phyloP scores from a whole-genome alignment of 2,797 vertebrate genomes.

The Decapterus maruadsi region DNA sequence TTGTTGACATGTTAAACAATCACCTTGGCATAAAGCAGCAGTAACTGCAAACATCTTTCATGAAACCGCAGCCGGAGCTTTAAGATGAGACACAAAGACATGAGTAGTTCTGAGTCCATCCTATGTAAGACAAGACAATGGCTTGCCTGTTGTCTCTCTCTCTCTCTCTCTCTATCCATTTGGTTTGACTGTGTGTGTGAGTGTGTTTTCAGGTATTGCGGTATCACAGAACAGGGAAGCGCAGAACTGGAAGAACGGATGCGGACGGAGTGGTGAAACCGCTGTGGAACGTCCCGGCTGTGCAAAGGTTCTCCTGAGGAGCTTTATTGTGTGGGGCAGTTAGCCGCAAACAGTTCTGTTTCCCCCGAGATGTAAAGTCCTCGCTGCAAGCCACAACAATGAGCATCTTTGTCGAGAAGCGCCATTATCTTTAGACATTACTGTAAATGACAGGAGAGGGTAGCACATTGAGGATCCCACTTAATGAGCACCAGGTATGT shows the following conservation, averaged over 20 bases:
- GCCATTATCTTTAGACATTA: conserved; percentile 63
- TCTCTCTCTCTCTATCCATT: conserved; percentile 27
- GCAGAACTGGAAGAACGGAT: conserved; percentile 61
- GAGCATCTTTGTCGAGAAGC: conserved; percentile 75
- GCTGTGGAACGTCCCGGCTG: conserved; percentile 58
- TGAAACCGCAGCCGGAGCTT: conserved; percentile 54
- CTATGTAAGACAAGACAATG: conserved; percentile 72
- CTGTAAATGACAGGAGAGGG: conserved; percentile 61
- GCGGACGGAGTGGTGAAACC: conserved; percentile 72
- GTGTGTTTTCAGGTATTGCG: conserved; percentile 41
- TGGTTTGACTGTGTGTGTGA: conserved; percentile 15
- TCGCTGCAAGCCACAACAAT: conserved; percentile 74
- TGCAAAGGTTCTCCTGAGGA: conserved; percentile 65
- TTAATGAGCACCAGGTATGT: conserved; percentile 74
- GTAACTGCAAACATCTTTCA: conserved; percentile 33
- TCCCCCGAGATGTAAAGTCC: conserved; percentile 63
- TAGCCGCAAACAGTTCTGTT: conserved; percentile 74
- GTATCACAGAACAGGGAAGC: conserved; percentile 49
- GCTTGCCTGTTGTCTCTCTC: conserved; percentile 67
- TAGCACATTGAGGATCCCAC: conserved; percentile 34
- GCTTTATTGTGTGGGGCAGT: conserved; percentile 76
- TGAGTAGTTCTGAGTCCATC: conserved; percentile 47
- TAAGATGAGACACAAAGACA: conserved; percentile 57
- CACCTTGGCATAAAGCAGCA: conserved; percentile 26
- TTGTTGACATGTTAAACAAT: conserved; percentile 30